Conservation (phyloP, 2,888 invertebrate genomes). For the Chrysodeixis includens region DNA sequence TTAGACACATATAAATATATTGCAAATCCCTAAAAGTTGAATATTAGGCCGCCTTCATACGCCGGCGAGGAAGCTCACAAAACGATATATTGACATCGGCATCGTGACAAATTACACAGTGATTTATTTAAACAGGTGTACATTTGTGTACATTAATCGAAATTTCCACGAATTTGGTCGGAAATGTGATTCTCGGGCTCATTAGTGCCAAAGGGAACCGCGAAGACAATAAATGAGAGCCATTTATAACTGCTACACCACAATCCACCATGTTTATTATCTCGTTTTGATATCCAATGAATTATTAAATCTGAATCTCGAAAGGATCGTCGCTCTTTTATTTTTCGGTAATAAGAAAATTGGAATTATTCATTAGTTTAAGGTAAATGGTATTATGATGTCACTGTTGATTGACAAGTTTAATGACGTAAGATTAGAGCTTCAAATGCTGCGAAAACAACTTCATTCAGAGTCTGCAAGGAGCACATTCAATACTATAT, state of each 20-base stretch:
- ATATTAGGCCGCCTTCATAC: not conserved
- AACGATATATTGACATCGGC: constrained; percentile 7
- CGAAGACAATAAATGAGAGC: constrained; percentile 68
- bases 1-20: no score
- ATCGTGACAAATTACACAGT: constrained; percentile 5
- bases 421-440: no score
- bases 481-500: no score
- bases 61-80: not conserved
- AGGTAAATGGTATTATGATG: not conserved
- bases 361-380: not conserved
- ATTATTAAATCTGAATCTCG: constrained; percentile 62
- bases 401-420: not conserved
- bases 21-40: not conserved
- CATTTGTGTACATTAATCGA: constrained; percentile 55
- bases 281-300: constrained; percentile 57
- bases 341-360: constrained; percentile 3
- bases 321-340: constrained; percentile 47
- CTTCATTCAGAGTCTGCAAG: no score
- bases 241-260: constrained; percentile 70
- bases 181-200: constrained; percentile 66
- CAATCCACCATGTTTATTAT: constrained; percentile 67
- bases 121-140: constrained; percentile 35
- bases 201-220: constrained; percentile 69
- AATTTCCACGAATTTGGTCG: constrained; percentile 62
- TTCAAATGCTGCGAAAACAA: no score